Evolutionary conservation across 2,797 vertebrate species (phyloP).

Genomic region (Chaunax sp.): DNA sequence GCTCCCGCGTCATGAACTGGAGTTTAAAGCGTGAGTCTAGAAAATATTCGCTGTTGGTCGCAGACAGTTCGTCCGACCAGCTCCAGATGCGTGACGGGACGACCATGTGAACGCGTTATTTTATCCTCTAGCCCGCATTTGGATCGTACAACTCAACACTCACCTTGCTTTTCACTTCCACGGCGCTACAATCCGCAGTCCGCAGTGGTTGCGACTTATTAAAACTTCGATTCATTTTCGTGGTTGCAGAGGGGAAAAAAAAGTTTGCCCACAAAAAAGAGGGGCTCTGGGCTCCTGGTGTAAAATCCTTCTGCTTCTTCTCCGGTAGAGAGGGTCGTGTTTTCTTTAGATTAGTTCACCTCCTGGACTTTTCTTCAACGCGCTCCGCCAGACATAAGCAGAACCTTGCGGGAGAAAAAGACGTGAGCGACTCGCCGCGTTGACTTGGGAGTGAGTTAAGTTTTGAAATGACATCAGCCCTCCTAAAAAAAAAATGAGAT

Average conservation of each 20-base stretch:
- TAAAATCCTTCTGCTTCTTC: slow-evolving; percentile 45
- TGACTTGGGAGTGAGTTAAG: slow-evolving; percentile 78
- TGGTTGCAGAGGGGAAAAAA: slow-evolving; percentile 26
- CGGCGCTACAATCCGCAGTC: slow-evolving; percentile 87
- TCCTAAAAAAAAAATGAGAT: slow-evolving; percentile 66
- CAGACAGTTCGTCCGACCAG: slow-evolving; percentile 17
- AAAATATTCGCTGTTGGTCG: background rate
- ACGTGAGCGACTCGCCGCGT: slow-evolving; percentile 64
- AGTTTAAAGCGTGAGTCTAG: background rate
- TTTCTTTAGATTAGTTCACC: slow-evolving; percentile 20
- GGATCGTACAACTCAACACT: slow-evolving; percentile 51
- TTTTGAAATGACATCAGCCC: slow-evolving; percentile 86
- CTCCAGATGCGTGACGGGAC: slow-evolving; percentile 33
- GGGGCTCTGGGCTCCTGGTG: slow-evolving; percentile 55
- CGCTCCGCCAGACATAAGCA: slow-evolving; percentile 29
- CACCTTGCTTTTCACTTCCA: slow-evolving; percentile 99
- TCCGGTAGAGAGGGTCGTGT: slow-evolving; percentile 11
- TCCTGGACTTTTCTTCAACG: slow-evolving; percentile 20
- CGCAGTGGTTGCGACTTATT: slow-evolving; percentile 92
- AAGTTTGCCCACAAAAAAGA: slow-evolving; percentile 65
- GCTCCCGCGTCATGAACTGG: rapidly evolving
- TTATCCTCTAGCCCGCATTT: background rate
- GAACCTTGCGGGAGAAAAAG: slow-evolving; percentile 51
- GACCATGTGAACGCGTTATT: slow-evolving; percentile 60
- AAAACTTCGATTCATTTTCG: slow-evolving; percentile 94